Percentiles rank a stretch among this genome's conserved stretches.
Conservation (phyloP, 2,888 invertebrate genomes). For the Dendrolimus pini region DNA sequence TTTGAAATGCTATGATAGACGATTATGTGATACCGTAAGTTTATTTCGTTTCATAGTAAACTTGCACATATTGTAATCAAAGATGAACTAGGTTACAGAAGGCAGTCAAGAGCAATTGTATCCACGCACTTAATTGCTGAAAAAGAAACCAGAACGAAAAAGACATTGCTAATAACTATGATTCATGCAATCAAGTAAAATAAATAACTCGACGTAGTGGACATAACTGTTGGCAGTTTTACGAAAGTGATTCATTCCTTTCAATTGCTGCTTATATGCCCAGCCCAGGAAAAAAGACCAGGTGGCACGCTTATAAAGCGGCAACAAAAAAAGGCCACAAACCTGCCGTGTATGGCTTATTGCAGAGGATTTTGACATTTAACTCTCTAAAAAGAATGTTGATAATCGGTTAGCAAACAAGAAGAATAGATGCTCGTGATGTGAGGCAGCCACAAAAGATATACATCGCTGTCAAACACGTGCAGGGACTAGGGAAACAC, state of each 20-base stretch:
- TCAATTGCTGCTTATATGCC: constrained; percentile 47
- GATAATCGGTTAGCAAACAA: constrained; percentile 36
- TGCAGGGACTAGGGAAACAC: constrained; percentile 52
- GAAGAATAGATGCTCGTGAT: constrained; percentile 41
- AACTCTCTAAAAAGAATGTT: constrained; percentile 28
- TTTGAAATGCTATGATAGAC: no score
- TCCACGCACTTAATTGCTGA: not conserved
- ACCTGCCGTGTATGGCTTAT: constrained; percentile 29
- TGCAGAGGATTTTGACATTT: constrained; percentile 33
- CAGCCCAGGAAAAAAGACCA: constrained; percentile 64
- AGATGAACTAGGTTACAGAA: no score
- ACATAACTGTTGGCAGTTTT: constrained; percentile 37
- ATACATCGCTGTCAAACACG: constrained; percentile 61
- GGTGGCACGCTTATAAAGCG: constrained; percentile 62
- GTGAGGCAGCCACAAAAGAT: constrained; percentile 49
- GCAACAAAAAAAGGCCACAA: constrained; percentile 48
- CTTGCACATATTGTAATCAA: no score
- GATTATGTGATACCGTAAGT: no score
- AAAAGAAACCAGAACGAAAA: constrained; percentile 8
- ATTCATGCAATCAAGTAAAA: constrained; percentile 29
- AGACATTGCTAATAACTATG: constrained; percentile 16
- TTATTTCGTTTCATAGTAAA: no score
- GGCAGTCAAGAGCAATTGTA: no score
- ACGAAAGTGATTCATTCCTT: constrained; percentile 57
- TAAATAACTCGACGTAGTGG: constrained; percentile 25